These are phyloP conservation scores for Enteromius paludinosus DNA, from an alignment of 2,797 vertebrate species.

Conservation along the genomic window DNA sequence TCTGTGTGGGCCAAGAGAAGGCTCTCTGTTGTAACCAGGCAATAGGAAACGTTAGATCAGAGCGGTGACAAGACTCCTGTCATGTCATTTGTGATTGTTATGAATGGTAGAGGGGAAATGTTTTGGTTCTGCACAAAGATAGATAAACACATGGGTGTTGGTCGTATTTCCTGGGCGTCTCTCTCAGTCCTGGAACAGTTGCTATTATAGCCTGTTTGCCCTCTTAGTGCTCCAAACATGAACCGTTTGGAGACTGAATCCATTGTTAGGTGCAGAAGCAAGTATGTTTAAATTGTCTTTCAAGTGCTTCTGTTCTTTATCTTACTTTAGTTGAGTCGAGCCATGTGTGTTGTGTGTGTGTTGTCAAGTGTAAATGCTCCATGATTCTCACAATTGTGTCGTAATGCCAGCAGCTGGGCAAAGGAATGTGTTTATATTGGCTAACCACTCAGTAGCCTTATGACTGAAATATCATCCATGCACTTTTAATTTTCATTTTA, in stretches of 20 bases:
- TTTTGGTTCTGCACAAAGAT: conserved; percentile 27
- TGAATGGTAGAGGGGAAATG: conserved; percentile 34
- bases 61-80: neutral
- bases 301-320: neutral
- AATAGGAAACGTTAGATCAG: conserved; percentile 26
- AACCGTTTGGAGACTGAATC: neutral
- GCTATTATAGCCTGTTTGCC: conserved; percentile 32
- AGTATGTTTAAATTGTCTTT: neutral
- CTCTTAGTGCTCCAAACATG: neutral
- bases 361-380: neutral
- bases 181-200: conserved; percentile 27
- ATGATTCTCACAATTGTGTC: conserved; percentile 23
- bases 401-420: conserved; percentile 4
- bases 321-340: neutral
- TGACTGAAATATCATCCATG: neutral
- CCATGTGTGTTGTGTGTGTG: neutral
- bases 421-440: conserved; percentile 1
- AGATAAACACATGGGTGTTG: conserved; percentile 60
- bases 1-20: conserved; percentile 19
- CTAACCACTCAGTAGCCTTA: neutral
- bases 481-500: neutral
- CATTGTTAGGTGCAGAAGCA: neutral
- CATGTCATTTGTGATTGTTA: conserved; percentile 33
- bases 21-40: neutral
- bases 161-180: conserved; percentile 51